Conservation (phyloP, 2,888 invertebrate genomes). For the Leptinotarsa juncta region DNA sequence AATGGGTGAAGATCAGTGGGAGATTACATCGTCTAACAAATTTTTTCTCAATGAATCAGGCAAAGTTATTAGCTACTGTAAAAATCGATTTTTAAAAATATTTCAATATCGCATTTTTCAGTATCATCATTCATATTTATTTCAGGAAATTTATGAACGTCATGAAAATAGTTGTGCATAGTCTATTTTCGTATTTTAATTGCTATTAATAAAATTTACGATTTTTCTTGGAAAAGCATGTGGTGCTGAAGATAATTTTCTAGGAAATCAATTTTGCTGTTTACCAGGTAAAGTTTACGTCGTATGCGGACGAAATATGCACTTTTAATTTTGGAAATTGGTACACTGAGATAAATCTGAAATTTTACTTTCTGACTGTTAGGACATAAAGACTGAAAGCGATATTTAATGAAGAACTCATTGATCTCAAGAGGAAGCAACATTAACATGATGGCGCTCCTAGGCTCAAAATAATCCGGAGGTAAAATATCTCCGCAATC, state of each 20-base stretch:
- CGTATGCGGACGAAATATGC: background rate
- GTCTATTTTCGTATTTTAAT: conserved; percentile 22
- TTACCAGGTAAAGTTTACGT: conserved; percentile 10
- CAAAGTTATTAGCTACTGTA: conserved; percentile 1
- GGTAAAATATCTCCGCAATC: too few species aligned
- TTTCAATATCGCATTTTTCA: conserved; percentile 3
- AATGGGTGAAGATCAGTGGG: background rate
- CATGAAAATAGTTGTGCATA: conserved; percentile 23
- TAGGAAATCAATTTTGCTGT: background rate
- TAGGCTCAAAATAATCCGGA: too few species aligned
- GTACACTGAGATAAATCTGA: background rate
- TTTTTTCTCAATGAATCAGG: conserved; percentile 17
- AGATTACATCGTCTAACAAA: background rate
- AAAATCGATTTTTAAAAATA: conserved; percentile 19
- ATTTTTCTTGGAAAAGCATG: conserved; percentile 10
- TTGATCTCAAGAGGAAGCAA: too few species aligned
- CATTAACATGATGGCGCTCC: too few species aligned
- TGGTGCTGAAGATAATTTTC: conserved; percentile 6
- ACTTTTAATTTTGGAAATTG: background rate
- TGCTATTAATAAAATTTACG: conserved; percentile 25
- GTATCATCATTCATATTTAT: conserved; percentile 23
- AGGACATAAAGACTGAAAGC: too few species aligned
- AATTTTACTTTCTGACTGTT: background rate
- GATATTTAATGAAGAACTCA: too few species aligned
- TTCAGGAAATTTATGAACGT: conserved; percentile 15